These are phyloP conservation scores for Acromyrmex echinatior DNA, from an alignment of 1,140 invertebrate genomes.

Conservation along the genomic window DNA sequence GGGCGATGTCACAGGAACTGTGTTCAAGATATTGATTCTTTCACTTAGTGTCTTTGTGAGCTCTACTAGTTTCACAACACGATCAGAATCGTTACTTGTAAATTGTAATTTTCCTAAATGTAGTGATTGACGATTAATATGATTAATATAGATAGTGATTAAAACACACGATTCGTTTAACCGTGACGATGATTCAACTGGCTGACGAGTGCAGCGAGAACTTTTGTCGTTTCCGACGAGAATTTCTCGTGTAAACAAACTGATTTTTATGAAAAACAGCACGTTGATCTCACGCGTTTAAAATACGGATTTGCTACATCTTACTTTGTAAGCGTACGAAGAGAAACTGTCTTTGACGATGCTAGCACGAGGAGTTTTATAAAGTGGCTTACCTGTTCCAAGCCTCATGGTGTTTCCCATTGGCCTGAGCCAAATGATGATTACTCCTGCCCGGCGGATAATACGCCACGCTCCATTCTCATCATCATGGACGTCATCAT, in stretches of 20 bases:
- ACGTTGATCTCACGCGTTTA: conserved; percentile 7
- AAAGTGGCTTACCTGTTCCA: conserved; percentile 64
- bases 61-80: background rate
- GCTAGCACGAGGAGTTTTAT: conserved; percentile 69
- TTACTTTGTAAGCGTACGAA: conserved; percentile 61
- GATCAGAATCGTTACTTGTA: background rate
- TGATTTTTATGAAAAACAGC: background rate
- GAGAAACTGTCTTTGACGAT: conserved; percentile 68
- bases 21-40: conserved; percentile 3
- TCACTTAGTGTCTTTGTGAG: background rate
- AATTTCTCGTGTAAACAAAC: background rate
- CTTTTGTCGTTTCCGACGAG: background rate
- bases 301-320: conserved; percentile 35
- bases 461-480: conserved; percentile 64
- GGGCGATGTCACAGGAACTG: background rate
- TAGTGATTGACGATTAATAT: no score
- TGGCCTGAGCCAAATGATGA: conserved; percentile 78
- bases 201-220: background rate
- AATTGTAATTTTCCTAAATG: background rate
- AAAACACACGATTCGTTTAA: background rate
- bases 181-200: background rate
- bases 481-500: conserved; percentile 69
- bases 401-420: conserved; percentile 76
- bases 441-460: conserved; percentile 72
- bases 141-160: no score